Evolutionary conservation across 53 echinoderm and acorn worm genomes (phyloP).

Genomic region (Paelopatides confundens): DNA sequence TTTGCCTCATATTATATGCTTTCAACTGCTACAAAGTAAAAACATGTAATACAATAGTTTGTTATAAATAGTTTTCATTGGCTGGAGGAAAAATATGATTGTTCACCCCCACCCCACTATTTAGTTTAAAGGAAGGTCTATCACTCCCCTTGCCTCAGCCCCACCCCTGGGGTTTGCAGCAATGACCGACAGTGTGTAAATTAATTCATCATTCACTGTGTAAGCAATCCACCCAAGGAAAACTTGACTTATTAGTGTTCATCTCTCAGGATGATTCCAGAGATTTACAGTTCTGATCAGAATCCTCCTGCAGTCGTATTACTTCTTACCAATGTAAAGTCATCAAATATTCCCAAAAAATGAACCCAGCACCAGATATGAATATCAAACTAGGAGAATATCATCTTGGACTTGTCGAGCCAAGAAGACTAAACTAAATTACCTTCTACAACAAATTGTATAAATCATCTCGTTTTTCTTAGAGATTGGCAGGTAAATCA

Average conservation of each 20-base stretch:
- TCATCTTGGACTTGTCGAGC: neutral
- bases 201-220: neutral
- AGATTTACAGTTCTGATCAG: neutral
- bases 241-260: neutral
- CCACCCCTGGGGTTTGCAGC: too few species aligned
- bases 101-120: too few species aligned
- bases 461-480: slow-evolving; percentile 30
- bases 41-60: too few species aligned
- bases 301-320: neutral
- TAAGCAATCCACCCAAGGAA: neutral
- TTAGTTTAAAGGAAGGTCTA: too few species aligned
- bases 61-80: too few species aligned
- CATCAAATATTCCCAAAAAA: neutral
- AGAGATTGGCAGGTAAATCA: neutral
- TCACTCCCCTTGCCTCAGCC: too few species aligned
- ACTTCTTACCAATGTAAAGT: neutral
- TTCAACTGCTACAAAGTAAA: too few species aligned
- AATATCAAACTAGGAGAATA: neutral
- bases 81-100: too few species aligned
- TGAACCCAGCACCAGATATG: neutral
- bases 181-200: neutral
- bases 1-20: too few species aligned
- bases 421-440: neutral
- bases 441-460: neutral
- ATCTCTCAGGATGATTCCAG: neutral